These are phyloP conservation scores for Bombus waltoni DNA, from an alignment of 1,140 invertebrate species.

Conservation along the genomic window DNA sequence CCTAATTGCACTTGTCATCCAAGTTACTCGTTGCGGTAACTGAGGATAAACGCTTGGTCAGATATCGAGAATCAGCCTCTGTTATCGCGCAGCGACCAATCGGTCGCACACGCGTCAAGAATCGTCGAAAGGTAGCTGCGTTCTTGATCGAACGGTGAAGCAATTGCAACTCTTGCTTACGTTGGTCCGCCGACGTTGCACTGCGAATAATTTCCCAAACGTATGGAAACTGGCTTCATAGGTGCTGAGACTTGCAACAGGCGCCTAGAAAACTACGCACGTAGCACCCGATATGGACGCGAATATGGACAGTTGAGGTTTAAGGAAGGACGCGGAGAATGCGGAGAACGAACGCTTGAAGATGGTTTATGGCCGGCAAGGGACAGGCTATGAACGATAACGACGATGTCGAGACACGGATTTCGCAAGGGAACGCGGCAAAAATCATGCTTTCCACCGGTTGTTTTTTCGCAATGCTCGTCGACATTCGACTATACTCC, in stretches of 20 bases:
- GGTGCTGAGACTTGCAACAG: no score
- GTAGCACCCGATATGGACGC: no score
- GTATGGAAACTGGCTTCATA: no score
- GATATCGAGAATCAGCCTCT: no score
- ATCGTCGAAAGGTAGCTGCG: neutral
- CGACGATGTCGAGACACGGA: neutral
- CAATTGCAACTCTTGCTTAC: neutral
- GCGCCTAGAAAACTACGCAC: no score
- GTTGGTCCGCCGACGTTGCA: no score
- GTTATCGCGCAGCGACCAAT: no score
- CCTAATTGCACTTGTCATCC: no score
- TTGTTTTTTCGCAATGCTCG: constrained; percentile 9
- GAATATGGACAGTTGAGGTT: neutral
- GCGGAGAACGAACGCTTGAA: neutral
- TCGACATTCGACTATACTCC: neutral
- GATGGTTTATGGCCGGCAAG: neutral
- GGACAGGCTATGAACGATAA: neutral
- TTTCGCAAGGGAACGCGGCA: constrained; percentile 12
- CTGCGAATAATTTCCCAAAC: neutral
- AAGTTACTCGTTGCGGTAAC: no score
- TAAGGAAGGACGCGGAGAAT: neutral
- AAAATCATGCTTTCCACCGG: neutral
- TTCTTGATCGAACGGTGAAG: neutral
- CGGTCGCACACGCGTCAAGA: no score
- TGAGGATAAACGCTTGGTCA: no score